Conservation (phyloP, 2,888 invertebrate species). For the Papilio elwesi region DNA sequence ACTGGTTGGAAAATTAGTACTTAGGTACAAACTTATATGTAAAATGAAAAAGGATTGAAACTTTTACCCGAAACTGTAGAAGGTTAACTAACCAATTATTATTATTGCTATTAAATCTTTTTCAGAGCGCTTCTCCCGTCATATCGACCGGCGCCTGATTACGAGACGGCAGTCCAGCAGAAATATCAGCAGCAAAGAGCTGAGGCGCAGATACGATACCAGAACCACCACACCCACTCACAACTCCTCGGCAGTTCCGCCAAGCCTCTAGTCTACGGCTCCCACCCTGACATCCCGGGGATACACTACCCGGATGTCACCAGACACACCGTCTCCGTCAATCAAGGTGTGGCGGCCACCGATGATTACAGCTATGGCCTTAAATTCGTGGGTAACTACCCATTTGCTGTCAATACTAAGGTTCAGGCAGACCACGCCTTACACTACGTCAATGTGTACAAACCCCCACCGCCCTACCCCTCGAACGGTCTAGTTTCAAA, state of each 20-base stretch:
- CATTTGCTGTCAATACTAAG: constrained; percentile 72
- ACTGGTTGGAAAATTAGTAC: too few species aligned
- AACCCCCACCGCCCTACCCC: constrained; percentile 94
- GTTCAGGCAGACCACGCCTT: constrained; percentile 75
- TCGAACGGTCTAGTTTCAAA: constrained; percentile 90
- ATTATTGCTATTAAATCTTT: constrained; percentile 27
- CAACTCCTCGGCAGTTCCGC: constrained; percentile 54
- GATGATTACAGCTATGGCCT: constrained; percentile 71
- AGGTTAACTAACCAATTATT: too few species aligned
- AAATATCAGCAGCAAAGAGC: constrained; percentile 86
- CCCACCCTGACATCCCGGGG: constrained; percentile 90
- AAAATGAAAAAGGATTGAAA: too few species aligned
- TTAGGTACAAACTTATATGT: too few species aligned
- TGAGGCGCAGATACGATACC: constrained; percentile 72
- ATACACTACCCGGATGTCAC: constrained; percentile 88
- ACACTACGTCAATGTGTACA: constrained; percentile 87
- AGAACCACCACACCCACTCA: constrained; percentile 65
- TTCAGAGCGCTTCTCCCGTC: constrained; percentile 90
- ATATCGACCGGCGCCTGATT: constrained; percentile 96
- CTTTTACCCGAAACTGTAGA: too few species aligned
- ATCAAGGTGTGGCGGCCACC: constrained; percentile 56
- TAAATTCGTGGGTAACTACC: constrained; percentile 70
- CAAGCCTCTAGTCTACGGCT: constrained; percentile 84
- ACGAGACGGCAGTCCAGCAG: constrained; percentile 95
- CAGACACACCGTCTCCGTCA: constrained; percentile 72